Base-by-base conservation (phyloP, 2,797 vertebrate species). In the Huso huso region DNA sequence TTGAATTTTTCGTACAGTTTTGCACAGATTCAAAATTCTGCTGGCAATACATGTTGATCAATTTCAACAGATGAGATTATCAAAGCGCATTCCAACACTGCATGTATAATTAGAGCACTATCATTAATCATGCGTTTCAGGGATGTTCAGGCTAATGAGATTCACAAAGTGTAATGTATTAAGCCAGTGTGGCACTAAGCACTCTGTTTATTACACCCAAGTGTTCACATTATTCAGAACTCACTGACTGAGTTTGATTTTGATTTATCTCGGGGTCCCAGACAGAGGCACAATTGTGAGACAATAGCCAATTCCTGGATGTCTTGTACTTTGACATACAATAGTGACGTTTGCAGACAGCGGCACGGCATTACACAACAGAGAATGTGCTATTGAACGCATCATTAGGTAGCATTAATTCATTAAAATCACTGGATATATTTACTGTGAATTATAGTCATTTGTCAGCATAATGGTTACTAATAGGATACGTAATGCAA, bases 51-150 rank as follows among this genome's bases (percentile, higher is more conserved):
- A 86, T 81, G 66, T 66, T 80, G 78, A 83, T 79, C 75, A 81
- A 83, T 82, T 79, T 79, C 79, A 72, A 71, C 78, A 74, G 76
- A 85, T 82, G 70, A 82, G 85, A 84, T 84, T 73, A 79, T 82
- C 69, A 69, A 80, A 81, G 23, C 68, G 75, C 70, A 66, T 82
- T 82, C 77, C 75, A 81, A 82, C 72, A 72, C 76, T 63, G 76
- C 73, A 77, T 76, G 73, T 81, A 75, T 81, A 83, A 88, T 88
- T 84, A 84, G 73, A 72, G 70, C 75, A 73, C 60, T 69, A 62
- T 73, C 80, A 83, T 86, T 83, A 79, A 82, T 83, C 81, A 82
- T 71, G 75, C 70, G 73, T 77, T 76, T 66, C 78, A 64, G 52
- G 72, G 64, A 72, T 77, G 76, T 79, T 78, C 67, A 55, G 68